Evolutionary conservation across 2,113 vertebrate genomes (phyloP).

Genomic region (Vireo altiloquus): DNA sequence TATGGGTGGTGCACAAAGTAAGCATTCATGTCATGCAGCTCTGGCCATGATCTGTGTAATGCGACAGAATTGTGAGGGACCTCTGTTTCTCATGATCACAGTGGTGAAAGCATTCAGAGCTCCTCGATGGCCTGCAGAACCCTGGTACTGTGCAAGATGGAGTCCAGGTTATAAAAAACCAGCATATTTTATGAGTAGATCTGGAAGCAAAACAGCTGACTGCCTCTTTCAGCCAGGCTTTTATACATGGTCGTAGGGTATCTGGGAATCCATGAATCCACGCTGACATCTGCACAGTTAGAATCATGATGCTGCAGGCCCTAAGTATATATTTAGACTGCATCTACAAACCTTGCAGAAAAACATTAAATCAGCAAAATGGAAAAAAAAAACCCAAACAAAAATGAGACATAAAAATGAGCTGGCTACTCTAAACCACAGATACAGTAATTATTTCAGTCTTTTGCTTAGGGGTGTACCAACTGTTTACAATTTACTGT

Average conservation of each 20-base stretch:
- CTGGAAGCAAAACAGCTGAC: conserved; percentile 27
- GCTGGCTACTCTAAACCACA: conserved; percentile 66
- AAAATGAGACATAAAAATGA: conserved; percentile 65
- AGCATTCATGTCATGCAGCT: neutral
- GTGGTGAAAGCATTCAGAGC: neutral
- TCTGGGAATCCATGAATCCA: conserved; percentile 48
- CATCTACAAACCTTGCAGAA: conserved; percentile 52
- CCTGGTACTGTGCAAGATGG: neutral
- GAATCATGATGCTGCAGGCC: conserved; percentile 47
- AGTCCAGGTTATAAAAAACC: neutral
- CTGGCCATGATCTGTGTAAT: neutral
- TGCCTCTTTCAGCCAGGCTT: conserved; percentile 9
- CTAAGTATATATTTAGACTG: conserved; percentile 53
- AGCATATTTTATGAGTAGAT: neutral
- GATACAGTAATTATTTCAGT: conserved; percentile 72
- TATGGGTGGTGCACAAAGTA: neutral
- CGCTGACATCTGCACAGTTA: conserved; percentile 57
- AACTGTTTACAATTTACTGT: conserved; percentile 76
- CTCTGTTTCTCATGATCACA: neutral
- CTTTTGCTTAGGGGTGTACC: conserved; percentile 70
- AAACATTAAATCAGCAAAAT: conserved; percentile 66
- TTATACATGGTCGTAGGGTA: conserved; percentile 13
- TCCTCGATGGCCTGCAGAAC: neutral
- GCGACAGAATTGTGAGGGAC: neutral
- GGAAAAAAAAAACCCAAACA: conserved; percentile 30